Evolutionary conservation across 2,113 vertebrate species (phyloP).

Genomic region (Mustela nigripes): DNA sequence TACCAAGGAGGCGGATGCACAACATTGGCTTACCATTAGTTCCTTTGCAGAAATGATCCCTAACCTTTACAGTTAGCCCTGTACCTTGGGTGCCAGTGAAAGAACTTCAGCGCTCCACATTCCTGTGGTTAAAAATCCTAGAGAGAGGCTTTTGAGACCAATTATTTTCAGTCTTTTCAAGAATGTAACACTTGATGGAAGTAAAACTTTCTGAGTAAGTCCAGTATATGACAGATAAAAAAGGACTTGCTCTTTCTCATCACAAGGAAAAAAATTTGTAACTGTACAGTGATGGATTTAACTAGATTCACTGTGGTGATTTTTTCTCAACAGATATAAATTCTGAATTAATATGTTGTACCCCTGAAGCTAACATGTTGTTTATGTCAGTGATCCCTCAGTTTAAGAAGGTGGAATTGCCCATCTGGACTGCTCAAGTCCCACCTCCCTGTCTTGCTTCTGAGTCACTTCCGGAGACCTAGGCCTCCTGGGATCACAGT

Average conservation of each 20-base stretch:
- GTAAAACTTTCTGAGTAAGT: constrained; percentile 37
- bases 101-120: not conserved
- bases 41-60: not conserved
- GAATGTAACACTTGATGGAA: not conserved
- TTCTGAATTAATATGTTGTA: not conserved
- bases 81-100: not conserved
- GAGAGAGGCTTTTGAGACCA: constrained; percentile 8
- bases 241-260: not conserved
- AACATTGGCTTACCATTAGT: not conserved
- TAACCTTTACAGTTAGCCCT: not conserved
- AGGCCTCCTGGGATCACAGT: not conserved
- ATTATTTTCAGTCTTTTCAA: constrained; percentile 50
- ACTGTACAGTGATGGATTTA: not conserved
- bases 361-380: not conserved
- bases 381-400: not conserved
- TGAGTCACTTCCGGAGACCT: not conserved
- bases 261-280: not conserved
- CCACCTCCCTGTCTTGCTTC: not conserved
- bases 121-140: constrained; percentile 38
- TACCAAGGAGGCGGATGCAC: not conserved
- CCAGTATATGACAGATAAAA: not conserved
- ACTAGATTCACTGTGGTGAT: not conserved
- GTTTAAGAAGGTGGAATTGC: not conserved
- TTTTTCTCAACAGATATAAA: not conserved
- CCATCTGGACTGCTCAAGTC: not conserved